These are phyloP conservation scores for Meandrina meandrites DNA, from an alignment of 92 coral and sea anemone species.

Conservation along the genomic window DNA sequence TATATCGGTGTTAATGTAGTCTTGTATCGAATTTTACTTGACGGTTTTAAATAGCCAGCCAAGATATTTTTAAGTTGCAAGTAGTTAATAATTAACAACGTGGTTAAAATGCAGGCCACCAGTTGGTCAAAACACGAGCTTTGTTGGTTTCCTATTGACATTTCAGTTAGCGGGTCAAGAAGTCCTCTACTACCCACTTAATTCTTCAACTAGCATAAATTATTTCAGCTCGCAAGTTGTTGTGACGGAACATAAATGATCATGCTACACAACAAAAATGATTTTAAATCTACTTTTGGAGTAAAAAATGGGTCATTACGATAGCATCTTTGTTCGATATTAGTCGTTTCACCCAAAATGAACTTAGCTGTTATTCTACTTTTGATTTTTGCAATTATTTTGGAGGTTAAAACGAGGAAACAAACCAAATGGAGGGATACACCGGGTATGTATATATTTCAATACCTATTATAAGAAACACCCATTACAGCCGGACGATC, in stretches of 20 bases:
- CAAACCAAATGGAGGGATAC: neutral
- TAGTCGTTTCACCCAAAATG: neutral
- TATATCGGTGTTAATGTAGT: no score
- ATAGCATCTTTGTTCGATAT: neutral
- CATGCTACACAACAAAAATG: neutral
- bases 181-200: neutral
- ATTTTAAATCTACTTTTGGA: neutral
- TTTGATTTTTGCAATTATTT: neutral
- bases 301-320: slow-evolving; percentile 4
- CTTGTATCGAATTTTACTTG: neutral
- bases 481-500: neutral
- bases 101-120: slow-evolving; percentile 31
- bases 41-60: neutral
- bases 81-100: slow-evolving; percentile 14
- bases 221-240: neutral
- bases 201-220: neutral
- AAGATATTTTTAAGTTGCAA: neutral
- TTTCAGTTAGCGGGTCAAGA: slow-evolving; percentile 15
- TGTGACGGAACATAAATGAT: neutral
- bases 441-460: slow-evolving; percentile 12
- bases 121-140: neutral
- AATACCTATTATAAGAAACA: neutral
- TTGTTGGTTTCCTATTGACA: slow-evolving; percentile 27
- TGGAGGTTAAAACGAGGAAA: neutral
- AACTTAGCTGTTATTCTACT: neutral